A percentile compares a stretch with the other conserved stretches of the same genome.
Conservation (phyloP, 2,888 invertebrate genomes). For the Brenthis hecate region DNA sequence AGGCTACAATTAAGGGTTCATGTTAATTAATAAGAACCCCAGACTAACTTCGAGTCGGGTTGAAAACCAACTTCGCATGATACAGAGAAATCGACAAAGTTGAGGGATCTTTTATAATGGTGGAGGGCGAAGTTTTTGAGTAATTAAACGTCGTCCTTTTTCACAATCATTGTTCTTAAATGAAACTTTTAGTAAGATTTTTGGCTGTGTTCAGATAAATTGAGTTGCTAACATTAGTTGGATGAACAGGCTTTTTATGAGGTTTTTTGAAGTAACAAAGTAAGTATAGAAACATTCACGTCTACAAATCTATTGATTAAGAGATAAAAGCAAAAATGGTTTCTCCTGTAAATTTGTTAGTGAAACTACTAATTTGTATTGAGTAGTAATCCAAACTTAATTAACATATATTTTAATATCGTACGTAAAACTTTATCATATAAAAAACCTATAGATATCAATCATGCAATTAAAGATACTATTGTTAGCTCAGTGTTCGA, state of each 20-base stretch:
- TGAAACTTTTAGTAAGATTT: constrained; percentile 29
- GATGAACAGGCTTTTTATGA: constrained; percentile 16
- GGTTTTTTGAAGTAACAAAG: constrained; percentile 1
- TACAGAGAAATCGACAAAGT: constrained; percentile 31
- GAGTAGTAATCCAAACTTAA: not conserved
- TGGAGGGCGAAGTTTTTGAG: constrained; percentile 56
- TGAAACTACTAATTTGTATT: constrained; percentile 8
- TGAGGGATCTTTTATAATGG: constrained; percentile 49
- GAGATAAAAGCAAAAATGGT: constrained; percentile 1
- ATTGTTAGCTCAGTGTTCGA: too few relatives aligned
- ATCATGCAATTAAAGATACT: too few relatives aligned
- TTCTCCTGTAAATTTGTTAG: constrained; percentile 2
- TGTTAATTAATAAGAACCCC: constrained; percentile 69
- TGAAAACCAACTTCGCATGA: constrained; percentile 38
- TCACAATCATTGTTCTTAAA: constrained; percentile 43
- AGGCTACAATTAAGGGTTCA: constrained; percentile 60
- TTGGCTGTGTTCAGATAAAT: constrained; percentile 28
- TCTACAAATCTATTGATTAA: constrained; percentile 5
- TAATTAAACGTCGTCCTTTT: constrained; percentile 53
- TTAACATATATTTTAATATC: not conserved
- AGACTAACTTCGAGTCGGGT: constrained; percentile 29
- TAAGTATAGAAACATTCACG: not conserved
- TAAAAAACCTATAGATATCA: too few relatives aligned
- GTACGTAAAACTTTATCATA: not conserved
- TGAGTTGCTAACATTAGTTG: constrained; percentile 23